Evolutionary conservation across 2,888 invertebrate genomes (phyloP), one percentile per base, ranked within the genome.

Genomic region (Tinea trinotella): DNA sequence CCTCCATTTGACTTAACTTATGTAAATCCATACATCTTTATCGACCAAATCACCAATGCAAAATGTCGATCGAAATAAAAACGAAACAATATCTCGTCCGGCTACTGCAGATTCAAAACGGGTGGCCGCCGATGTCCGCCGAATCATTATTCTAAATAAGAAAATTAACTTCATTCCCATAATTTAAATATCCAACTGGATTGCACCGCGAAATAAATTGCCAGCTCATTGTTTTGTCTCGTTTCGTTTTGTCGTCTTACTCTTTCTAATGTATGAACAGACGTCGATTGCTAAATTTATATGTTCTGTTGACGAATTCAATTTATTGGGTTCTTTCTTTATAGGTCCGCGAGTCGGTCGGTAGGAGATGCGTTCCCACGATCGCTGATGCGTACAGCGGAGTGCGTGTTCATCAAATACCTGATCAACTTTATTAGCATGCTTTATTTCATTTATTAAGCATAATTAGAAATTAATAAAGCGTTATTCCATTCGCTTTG

Each of bases 21-120:
- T 85, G 85, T 84, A 76, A 83, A 85, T 84, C 65, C 74, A 82
- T 83, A 84, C 83, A 71, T 79, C 81, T 82, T 84, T 84, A 84
- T 84, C 84, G 82, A 77, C 64, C 70, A 74, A 76, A 83, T 84
- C 84, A 75, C 76, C 82, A 78, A 79, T 74, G 72, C 75, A 67
- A 65, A 72, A 71, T 61, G 73, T 69, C 72, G 74, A 75, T 64
- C 63, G 62, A 73, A 71, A 77, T 44, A 56, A 44, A 56, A 54
- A 54, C 46, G 20, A 68, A 50, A 50, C 50, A 50, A 50, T 40
- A 40, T 46, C 24, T 13, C 53, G 53, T 40, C 40, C 53, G 18
- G 34, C 81, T 81, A 75, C 78, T 76, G 67, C 64, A 64, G 69
- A 71, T 71, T 71, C 76, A 72, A 71, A 75, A 76, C 82, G 81